Evolutionary conservation across 2,888 invertebrate species (phyloP).

Genomic region (Andrena dorsata): DNA sequence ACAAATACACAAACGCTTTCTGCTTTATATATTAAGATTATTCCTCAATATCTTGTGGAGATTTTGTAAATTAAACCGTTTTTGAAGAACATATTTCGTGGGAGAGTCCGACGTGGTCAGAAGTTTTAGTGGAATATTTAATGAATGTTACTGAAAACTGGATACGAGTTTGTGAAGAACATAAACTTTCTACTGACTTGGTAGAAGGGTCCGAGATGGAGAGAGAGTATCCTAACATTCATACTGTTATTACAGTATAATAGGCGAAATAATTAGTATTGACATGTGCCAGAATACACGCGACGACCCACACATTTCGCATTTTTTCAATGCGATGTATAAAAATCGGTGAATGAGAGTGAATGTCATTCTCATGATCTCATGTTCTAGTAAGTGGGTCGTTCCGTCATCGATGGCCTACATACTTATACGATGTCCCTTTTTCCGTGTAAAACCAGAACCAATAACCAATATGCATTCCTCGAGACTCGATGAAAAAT

Average conservation of each 20-base stretch:
- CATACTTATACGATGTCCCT: constrained; percentile 7
- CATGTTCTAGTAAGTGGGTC: constrained; percentile 25
- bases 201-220: constrained; percentile 18
- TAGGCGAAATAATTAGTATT: background rate
- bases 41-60: background rate
- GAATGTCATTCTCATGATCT: background rate
- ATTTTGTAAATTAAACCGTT: background rate
- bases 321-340: background rate
- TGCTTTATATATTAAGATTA: too few species aligned
- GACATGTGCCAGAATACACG: background rate
- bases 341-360: background rate
- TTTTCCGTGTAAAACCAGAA: background rate
- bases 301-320: too few species aligned
- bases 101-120: background rate
- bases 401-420: constrained; percentile 16
- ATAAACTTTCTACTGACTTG: constrained; percentile 48
- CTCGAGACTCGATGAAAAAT: background rate
- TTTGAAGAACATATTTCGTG: background rate
- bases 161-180: constrained; percentile 1
- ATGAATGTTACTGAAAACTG: constrained; percentile 32
- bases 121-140: constrained; percentile 11
- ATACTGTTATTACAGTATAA: background rate
- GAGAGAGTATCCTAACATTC: background rate
- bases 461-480: background rate
- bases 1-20: too few species aligned